Percentiles rank a stretch among this genome's conserved stretches.
These are phyloP conservation scores for Carposina sasakii DNA, from an alignment of 1,140 invertebrate species.

Conservation along the genomic window DNA sequence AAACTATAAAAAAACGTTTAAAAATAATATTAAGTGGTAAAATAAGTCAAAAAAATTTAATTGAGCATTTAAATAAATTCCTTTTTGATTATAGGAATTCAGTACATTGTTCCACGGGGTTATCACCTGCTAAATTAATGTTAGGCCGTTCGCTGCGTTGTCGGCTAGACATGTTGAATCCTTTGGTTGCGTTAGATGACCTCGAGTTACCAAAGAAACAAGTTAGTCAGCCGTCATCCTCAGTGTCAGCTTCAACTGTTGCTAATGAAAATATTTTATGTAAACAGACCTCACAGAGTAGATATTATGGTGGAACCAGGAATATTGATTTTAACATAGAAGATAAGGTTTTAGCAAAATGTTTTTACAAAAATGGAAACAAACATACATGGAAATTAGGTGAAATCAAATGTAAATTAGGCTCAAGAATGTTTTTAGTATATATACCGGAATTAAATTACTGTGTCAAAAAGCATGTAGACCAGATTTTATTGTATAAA, in stretches of 20 bases:
- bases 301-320: background rate
- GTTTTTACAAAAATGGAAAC: background rate
- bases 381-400: slow-evolving; percentile 1
- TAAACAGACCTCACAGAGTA: slow-evolving; percentile 8
- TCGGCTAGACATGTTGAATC: slow-evolving; percentile 6
- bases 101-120: slow-evolving; percentile 3
- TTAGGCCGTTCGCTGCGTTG: slow-evolving; percentile 4
- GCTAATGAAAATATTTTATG: no score
- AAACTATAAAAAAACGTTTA: slow-evolving; percentile 11
- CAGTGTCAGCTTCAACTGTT: no score
- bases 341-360: slow-evolving; percentile 1
- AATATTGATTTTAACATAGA: background rate
- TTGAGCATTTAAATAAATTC: slow-evolving; percentile 6
- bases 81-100: slow-evolving; percentile 6
- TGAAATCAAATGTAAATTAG: background rate
- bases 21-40: background rate
- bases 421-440: slow-evolving; percentile 2
- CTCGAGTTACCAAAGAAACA: no score
- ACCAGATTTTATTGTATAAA: slow-evolving; percentile 1
- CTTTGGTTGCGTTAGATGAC: no score
- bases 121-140: slow-evolving; percentile 7
- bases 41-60: background rate
- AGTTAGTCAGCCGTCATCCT: no score
- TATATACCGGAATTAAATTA: background rate
- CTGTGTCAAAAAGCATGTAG: slow-evolving; percentile 1